Evolutionary conservation across 37 sponge, comb jelly and placozoan species (phyloP), one percentile per base, ranked within the genome.

Genomic region (Sycon ciliatum): DNA sequence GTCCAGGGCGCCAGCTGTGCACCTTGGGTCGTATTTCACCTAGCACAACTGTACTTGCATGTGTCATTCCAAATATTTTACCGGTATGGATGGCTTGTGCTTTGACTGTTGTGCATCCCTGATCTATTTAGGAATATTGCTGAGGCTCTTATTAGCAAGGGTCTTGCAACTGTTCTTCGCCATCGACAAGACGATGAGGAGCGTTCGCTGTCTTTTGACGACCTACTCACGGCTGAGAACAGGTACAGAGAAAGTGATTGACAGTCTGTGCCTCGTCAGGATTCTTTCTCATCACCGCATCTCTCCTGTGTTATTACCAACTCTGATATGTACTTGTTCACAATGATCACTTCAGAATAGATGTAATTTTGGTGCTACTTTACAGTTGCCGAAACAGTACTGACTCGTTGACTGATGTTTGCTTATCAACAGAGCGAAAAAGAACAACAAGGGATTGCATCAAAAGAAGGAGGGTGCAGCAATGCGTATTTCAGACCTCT

Each of bases 141-240:
- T 28, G 99, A 97, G 42, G 90, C 99, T 11, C 76, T 92, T 26
- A 86, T 97, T 33, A 86, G 93, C 73, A 92, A 92, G 39, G 99
- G 99, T 29, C 72, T 87, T 1, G 99, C 81, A 6, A 78, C 65
- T 5, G 86, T 80, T 27, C 54, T 91, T 7, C 65, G 83, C 32
- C 99, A 97, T 74, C 73, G 76, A 9, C 87, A 81, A 39, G 84
- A 88, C 52, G 99, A 97, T 46, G 93, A 97, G 36, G 82, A 86
- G 74, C 73, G 99, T 2, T 92, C 99, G 22, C 74, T 85, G 27
- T 61, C 73, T 67, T 89, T 86, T 63, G 99, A 97, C 38, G 90
- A 85, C 23, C 76, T 97, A 18, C 34, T 86, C 39, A 68, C 81
- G 39, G 99, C 99, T 2, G 90, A 92, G 67, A 76, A 65, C 0